phyloP scores from a whole-genome alignment of 2,113 vertebrate species.

The Phaethon lepturus region DNA sequence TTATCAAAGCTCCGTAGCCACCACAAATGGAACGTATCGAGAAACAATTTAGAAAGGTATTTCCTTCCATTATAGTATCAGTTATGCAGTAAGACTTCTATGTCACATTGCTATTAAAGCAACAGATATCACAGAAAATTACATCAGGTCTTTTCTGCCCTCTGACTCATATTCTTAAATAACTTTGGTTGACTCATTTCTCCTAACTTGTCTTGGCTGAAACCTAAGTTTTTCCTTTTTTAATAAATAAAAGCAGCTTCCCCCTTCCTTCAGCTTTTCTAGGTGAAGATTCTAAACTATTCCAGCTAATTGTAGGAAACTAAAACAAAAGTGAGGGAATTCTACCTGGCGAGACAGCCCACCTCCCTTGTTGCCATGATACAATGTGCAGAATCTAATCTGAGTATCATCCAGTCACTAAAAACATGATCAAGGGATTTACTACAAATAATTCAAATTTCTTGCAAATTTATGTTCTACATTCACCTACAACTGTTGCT shows the following conservation, averaged over 20 bases:
- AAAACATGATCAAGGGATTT: background rate
- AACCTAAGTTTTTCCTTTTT: background rate
- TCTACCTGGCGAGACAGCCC: background rate
- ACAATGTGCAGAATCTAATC: background rate
- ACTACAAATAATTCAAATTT: background rate
- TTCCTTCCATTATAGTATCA: background rate
- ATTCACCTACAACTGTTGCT: background rate
- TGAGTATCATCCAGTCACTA: background rate
- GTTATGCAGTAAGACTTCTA: background rate
- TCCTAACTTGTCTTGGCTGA: background rate
- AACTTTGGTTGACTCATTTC: conserved; percentile 22
- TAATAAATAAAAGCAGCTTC: background rate
- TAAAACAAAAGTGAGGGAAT: background rate
- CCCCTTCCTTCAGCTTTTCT: background rate
- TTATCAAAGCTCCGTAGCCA: background rate
- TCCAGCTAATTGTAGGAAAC: background rate
- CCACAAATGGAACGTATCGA: rapidly evolving
- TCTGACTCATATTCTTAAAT: conserved; percentile 52
- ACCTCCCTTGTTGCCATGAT: rapidly evolving
- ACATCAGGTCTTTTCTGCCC: background rate
- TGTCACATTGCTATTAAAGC: rapidly evolving
- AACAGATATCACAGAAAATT: background rate
- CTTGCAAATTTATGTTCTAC: background rate
- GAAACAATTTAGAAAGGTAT: background rate
- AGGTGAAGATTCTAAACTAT: background rate